Evolutionary conservation across 2,797 vertebrate genomes (phyloP), one percentile per base, ranked within the genome.

Genomic region (Pteropus rufus): DNA sequence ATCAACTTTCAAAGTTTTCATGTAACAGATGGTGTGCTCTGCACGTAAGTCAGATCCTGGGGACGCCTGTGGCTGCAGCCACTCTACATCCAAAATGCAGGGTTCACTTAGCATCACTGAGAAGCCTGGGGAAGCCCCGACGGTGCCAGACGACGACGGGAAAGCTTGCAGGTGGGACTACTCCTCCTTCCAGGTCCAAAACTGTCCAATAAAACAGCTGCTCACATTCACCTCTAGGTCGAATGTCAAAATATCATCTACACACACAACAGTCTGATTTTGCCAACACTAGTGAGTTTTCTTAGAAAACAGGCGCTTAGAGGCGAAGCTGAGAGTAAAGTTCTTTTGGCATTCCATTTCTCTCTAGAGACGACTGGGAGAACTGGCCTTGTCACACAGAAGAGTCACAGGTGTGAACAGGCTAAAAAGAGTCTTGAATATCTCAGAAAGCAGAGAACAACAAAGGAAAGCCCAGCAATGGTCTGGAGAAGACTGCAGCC

Each of bases 1-100:
- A 92, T 85, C 92, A 84, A 19, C 64, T 93, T 93, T 90, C 92
- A 70, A 89, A 96, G 89, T 96, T 93, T 87, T 85, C 92, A 49
- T 23, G 9, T 3, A 96, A 73, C 83, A 92, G 91, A 89, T 52
- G 46, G 80, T 62, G 23, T 64, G 49, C 26, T 44, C 56, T 7
- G 34, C 70, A 49, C 0, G 0, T 21, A 87, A 89, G 56, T 67
- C 56, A 73, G 82, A 62, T 76, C 77, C 86, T 14, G 29, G 62
- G 44, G 64, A 76, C 0, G 10, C 36, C 36, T 67, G 36, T 18
- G 62, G 15, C 76, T 69, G 83, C 15, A 73, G 75, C 41, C 81
- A 86, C 39, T 19, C 52, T 44, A 44, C 49, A 87, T 72, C 21
- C 83, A 87, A 84, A 96, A 87, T 26, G 29, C 10, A 10, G 41